Evolutionary conservation across 2,797 vertebrate species (phyloP).

Genomic region (Sebastes nivosus): DNA sequence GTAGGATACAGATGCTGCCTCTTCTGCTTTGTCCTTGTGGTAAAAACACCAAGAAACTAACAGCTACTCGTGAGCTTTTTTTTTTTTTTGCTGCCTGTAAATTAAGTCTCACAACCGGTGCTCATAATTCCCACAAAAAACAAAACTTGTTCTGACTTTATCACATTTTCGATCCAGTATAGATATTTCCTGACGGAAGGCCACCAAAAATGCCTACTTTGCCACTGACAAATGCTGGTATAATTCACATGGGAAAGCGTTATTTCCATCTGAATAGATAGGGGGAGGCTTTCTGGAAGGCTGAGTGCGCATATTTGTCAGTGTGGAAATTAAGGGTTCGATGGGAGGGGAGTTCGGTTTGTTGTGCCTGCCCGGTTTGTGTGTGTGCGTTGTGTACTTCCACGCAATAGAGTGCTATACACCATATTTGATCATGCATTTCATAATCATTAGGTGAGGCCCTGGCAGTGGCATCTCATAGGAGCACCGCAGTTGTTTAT

Average conservation of each 20-base stretch:
- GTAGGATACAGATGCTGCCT: not conserved
- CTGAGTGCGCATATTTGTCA: slow-evolving; percentile 72
- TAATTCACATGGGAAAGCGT: slow-evolving; percentile 44
- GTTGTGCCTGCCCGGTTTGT: slow-evolving; percentile 19
- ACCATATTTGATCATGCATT: slow-evolving; percentile 74
- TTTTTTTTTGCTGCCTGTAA: not conserved
- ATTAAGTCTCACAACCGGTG: not conserved
- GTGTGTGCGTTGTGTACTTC: slow-evolving; percentile 12
- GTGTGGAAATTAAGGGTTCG: slow-evolving; percentile 49
- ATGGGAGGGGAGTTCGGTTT: slow-evolving; percentile 23
- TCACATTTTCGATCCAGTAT: slow-evolving; percentile 12
- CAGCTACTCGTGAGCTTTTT: not conserved
- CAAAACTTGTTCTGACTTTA: slow-evolving; percentile 15
- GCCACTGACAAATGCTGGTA: slow-evolving; percentile 50
- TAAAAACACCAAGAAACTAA: not conserved
- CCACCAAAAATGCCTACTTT: slow-evolving; percentile 36
- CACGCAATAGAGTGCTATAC: slow-evolving; percentile 27
- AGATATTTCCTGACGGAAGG: slow-evolving; percentile 13
- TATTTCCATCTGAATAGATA: slow-evolving; percentile 50
- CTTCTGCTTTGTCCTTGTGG: slow-evolving; percentile 19
- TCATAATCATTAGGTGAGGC: slow-evolving; percentile 78
- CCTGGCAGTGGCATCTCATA: slow-evolving; percentile 52
- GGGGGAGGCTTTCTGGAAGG: slow-evolving; percentile 46
- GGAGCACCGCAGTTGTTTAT: slow-evolving; percentile 71
- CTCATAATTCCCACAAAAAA: slow-evolving; percentile 3